Conservation (phyloP, 1,140 invertebrate genomes). For the Sminthurinus signatus region DNA sequence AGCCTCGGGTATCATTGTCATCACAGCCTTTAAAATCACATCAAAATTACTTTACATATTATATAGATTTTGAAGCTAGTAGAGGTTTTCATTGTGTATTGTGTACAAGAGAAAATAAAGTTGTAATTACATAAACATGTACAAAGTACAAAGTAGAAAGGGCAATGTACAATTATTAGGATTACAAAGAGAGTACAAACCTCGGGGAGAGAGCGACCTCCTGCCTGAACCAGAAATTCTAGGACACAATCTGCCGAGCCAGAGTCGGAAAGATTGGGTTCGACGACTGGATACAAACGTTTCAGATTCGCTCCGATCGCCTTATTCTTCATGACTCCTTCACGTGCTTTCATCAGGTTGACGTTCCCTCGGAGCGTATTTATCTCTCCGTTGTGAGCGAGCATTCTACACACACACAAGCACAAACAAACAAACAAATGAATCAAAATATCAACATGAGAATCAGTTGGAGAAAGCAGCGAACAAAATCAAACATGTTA, state of each 20-base stretch:
- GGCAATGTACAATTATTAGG: too few relatives aligned
- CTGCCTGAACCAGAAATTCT: constrained; percentile 92
- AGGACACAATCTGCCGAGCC: constrained; percentile 95
- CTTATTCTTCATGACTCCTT: constrained; percentile 92
- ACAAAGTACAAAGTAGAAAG: too few relatives aligned
- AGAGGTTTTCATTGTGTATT: too few relatives aligned
- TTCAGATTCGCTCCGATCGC: constrained; percentile 73
- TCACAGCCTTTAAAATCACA: constrained; percentile 75
- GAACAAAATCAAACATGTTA: too few relatives aligned
- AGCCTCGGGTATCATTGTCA: constrained; percentile 99
- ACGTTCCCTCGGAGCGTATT: constrained; percentile 97
- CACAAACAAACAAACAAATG: too few relatives aligned
- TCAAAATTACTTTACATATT: too few relatives aligned
- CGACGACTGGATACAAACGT: constrained; percentile 92
- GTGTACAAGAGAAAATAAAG: too few relatives aligned
- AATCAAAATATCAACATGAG: too few relatives aligned
- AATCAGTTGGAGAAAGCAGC: too few relatives aligned
- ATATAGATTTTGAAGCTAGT: too few relatives aligned
- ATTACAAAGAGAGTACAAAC: constrained; percentile 10
- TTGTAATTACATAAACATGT: too few relatives aligned
- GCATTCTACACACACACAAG: constrained; percentile 55
- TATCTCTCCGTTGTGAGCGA: constrained; percentile 99
- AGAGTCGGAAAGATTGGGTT: constrained; percentile 95
- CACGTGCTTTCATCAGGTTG: constrained; percentile 96
- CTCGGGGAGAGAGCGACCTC: constrained; percentile 54